phyloP scores from a whole-genome alignment of 2,888 invertebrate genomes.

The Sabatieria punctata region DNA sequence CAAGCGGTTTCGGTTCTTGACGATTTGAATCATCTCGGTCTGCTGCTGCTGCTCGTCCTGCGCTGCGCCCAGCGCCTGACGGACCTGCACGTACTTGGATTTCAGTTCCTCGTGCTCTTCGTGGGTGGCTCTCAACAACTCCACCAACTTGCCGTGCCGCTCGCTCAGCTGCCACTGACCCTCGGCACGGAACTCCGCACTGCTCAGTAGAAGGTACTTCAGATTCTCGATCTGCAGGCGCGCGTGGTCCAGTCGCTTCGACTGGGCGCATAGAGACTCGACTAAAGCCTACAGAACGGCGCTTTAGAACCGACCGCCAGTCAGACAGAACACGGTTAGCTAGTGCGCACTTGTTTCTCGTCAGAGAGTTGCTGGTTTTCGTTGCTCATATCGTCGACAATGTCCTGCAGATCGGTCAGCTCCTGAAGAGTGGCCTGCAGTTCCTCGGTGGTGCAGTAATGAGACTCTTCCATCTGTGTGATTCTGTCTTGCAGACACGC shows the following conservation, averaged over 20 bases:
- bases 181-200: conserved; percentile 32
- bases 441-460: conserved; percentile 71
- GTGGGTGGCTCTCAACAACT: conserved; percentile 51
- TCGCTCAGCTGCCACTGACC: conserved; percentile 16
- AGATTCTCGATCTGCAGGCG: conserved; percentile 64
- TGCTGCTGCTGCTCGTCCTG: conserved; percentile 5
- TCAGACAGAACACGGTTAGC: not conserved
- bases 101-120: conserved; percentile 11
- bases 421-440: conserved; percentile 83
- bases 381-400: conserved; percentile 63
- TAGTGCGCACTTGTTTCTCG: conserved; percentile 57
- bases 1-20: conserved; percentile 3
- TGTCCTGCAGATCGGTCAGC: conserved; percentile 58
- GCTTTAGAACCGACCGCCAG: not conserved
- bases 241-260: conserved; percentile 72
- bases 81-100: conserved; percentile 4
- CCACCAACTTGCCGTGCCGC: conserved; percentile 49
- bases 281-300: conserved; percentile 31
- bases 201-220: conserved; percentile 50
- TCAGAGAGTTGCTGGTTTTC: conserved; percentile 71
- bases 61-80: not conserved
- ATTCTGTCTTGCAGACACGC: conserved; percentile 83
- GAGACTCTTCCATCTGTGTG: conserved; percentile 76
- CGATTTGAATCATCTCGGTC: conserved; percentile 1
- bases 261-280: conserved; percentile 48